Conservation (phyloP, 2,888 invertebrate genomes). For the Dicyrtoma fusca region DNA sequence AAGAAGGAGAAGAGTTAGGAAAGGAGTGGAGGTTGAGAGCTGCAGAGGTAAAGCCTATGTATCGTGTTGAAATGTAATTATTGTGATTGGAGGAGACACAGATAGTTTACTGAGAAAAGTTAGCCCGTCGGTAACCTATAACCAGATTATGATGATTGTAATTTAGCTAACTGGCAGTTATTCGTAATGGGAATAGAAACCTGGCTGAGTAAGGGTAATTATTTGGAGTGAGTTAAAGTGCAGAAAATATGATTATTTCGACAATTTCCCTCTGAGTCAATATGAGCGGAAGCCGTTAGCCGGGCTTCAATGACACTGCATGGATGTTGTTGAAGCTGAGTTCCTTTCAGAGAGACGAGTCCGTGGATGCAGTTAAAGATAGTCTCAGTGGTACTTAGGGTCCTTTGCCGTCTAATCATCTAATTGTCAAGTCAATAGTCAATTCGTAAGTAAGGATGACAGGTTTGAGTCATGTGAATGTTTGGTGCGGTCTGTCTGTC, state of each 20-base stretch:
- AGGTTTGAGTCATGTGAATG: too few species aligned
- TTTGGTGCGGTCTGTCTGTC: too few species aligned
- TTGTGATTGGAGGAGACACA: too few species aligned
- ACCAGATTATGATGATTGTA: slow-evolving; percentile 1
- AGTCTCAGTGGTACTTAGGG: too few species aligned
- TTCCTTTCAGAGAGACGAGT: too few species aligned
- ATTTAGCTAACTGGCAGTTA: slow-evolving; percentile 12
- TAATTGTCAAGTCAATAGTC: slow-evolving; percentile 23
- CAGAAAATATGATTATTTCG: slow-evolving; percentile 8
- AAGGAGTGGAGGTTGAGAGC: not conserved
- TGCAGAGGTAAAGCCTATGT: not conserved
- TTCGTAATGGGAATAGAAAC: not conserved
- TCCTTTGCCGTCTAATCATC: too few species aligned
- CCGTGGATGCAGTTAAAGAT: too few species aligned
- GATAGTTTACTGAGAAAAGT: too few species aligned
- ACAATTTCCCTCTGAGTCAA: not conserved
- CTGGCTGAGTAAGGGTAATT: slow-evolving; percentile 2
- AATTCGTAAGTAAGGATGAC: not conserved
- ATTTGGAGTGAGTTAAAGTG: slow-evolving; percentile 13
- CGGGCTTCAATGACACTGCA: not conserved
- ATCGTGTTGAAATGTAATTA: too few species aligned
- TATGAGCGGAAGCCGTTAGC: not conserved
- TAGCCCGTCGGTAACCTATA: too few species aligned
- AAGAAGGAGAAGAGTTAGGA: not conserved
- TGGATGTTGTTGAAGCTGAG: not conserved